Percentiles rank a stretch among this genome's conserved stretches.
These are phyloP conservation scores for Argyresthia goedartella DNA, from an alignment of 2,888 invertebrate genomes.

Conservation along the genomic window DNA sequence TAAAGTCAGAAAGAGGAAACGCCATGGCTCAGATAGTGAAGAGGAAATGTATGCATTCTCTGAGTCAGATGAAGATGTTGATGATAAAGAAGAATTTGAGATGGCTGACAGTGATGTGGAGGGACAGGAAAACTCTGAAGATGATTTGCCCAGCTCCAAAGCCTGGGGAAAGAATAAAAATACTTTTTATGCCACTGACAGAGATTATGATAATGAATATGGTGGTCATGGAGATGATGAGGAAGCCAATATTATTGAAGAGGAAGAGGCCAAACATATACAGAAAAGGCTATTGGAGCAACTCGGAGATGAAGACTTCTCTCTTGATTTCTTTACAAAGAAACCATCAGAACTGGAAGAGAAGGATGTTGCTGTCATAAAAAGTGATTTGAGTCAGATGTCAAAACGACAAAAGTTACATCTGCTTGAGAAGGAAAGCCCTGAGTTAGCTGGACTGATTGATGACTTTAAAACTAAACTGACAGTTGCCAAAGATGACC, in stretches of 20 bases:
- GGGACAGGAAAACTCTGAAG: conserved; percentile 76
- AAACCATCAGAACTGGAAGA: conserved; percentile 44
- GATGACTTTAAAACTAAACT: conserved; percentile 83
- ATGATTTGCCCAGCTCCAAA: conserved; percentile 81
- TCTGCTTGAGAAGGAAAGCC: conserved; percentile 86
- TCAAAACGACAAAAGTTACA: conserved; percentile 82
- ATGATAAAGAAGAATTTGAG: conserved; percentile 52
- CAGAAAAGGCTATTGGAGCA: conserved; percentile 83
- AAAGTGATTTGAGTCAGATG: conserved; percentile 82
- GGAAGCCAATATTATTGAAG: conserved; percentile 81
- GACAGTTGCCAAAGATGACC: conserved; percentile 73
- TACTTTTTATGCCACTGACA: conserved; percentile 88
- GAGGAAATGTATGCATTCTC: conserved; percentile 76
- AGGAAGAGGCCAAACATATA: conserved; percentile 85
- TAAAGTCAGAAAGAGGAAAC: conserved; percentile 68
- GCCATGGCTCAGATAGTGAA: conserved; percentile 67
- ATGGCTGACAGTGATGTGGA: conserved; percentile 83
- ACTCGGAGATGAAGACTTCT: conserved; percentile 83
- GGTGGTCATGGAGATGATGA: conserved; percentile 80
- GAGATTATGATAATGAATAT: conserved; percentile 86
- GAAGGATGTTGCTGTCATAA: conserved; percentile 70
- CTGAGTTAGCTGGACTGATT: conserved; percentile 85
- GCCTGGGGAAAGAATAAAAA: conserved; percentile 91
- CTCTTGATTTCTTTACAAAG: conserved; percentile 68
- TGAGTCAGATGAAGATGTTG: conserved; percentile 54